These are phyloP conservation scores for Meghimatium bilineatum DNA, from an alignment of 2,888 invertebrate genomes.

Conservation along the genomic window DNA sequence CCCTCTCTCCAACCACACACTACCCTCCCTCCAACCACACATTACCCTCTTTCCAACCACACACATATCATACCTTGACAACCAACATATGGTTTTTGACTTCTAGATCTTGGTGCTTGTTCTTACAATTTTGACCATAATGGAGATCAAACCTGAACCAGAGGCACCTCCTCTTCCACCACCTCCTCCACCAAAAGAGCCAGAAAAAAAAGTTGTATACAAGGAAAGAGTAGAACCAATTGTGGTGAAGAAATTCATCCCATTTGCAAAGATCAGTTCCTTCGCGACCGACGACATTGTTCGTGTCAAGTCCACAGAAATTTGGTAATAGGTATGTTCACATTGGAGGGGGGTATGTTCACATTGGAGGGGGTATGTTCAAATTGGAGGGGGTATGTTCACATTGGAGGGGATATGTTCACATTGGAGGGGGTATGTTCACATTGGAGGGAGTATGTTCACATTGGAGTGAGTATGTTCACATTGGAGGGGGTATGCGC, in stretches of 20 bases:
- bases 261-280: conserved; percentile 38
- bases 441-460: no score
- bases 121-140: not conserved
- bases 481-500: not conserved
- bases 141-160: conserved; percentile 12
- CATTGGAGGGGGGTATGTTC: not conserved
- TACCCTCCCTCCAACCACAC: not conserved
- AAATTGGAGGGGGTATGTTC: not conserved
- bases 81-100: not conserved
- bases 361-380: not conserved
- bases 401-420: not conserved
- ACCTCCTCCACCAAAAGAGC: not conserved
- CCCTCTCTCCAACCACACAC: not conserved
- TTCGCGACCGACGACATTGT: not conserved
- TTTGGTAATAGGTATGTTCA: conserved; percentile 22
- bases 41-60: not conserved
- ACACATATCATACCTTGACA: not conserved
- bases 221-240: not conserved
- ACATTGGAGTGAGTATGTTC: no score
- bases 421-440: not conserved
- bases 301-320: conserved; percentile 37
- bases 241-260: conserved; percentile 13
- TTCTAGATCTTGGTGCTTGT: not conserved
- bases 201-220: not conserved
- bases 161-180: not conserved